phyloP scores from a whole-genome alignment of 2,888 invertebrate genomes.

The Melinaea marsaeus region DNA sequence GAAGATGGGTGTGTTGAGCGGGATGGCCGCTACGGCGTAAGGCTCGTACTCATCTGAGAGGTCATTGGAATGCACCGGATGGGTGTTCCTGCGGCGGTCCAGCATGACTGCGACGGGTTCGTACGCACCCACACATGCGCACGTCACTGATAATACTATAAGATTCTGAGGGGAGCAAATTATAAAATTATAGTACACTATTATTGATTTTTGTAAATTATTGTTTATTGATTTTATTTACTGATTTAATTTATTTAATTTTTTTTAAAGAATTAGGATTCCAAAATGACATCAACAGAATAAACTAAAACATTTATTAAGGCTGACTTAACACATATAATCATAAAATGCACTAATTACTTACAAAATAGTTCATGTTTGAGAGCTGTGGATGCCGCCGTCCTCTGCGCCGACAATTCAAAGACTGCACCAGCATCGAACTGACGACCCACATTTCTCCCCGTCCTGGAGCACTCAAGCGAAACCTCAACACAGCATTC shows the following conservation, averaged over 20 bases:
- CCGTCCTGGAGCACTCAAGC: slow-evolving; percentile 14
- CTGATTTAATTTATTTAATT: no score
- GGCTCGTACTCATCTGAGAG: slow-evolving; percentile 51
- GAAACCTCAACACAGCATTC: neutral
- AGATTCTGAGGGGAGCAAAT: slow-evolving; percentile 1
- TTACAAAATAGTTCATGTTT: slow-evolving; percentile 28
- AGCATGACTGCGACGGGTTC: slow-evolving; percentile 41
- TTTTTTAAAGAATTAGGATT: no score
- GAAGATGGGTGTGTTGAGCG: slow-evolving; percentile 56
- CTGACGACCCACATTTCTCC: slow-evolving; percentile 20
- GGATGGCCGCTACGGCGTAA: slow-evolving; percentile 56
- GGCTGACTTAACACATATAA: no score
- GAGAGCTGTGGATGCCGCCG: slow-evolving; percentile 11
- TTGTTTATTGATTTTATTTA: no score
- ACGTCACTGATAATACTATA: slow-evolving; percentile 43
- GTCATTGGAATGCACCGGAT: slow-evolving; percentile 44
- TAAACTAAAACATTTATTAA: no score
- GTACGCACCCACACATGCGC: slow-evolving; percentile 32
- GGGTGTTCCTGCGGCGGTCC: slow-evolving; percentile 42
- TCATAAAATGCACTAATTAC: slow-evolving; percentile 21
- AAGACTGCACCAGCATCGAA: slow-evolving; percentile 11
- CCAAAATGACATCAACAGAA: no score
- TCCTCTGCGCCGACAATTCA: slow-evolving; percentile 13
- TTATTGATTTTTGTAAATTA: no score
- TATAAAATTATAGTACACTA: no score